phyloP scores from a whole-genome alignment of 2,797 vertebrate species.

The Fistularia commersonii region DNA sequence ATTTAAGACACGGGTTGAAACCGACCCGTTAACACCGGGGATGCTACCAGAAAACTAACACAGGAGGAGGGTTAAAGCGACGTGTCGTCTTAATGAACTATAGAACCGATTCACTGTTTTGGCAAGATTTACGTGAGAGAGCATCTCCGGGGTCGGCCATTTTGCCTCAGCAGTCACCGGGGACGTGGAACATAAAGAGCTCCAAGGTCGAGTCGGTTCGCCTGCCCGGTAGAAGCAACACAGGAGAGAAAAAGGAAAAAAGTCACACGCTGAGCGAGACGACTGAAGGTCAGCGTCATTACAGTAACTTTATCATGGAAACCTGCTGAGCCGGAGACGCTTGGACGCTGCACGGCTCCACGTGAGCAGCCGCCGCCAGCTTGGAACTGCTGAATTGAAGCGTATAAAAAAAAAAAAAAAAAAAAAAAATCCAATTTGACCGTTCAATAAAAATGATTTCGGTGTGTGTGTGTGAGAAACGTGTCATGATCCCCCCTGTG shows the following conservation, averaged over 20 bases:
- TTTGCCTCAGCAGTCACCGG: constrained; percentile 43
- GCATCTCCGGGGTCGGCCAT: constrained; percentile 47
- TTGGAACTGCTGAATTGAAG: no score
- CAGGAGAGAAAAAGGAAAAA: constrained; percentile 20
- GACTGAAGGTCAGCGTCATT: constrained; percentile 55
- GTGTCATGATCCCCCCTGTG: constrained; percentile 20
- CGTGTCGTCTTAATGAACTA: constrained; percentile 61
- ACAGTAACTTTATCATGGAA: not conserved
- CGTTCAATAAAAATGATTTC: no score
- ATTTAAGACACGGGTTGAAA: no score
- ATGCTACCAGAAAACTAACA: no score
- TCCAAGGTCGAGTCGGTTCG: constrained; percentile 55
- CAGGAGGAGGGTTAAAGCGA: no score
- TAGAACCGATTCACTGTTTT: constrained; percentile 30
- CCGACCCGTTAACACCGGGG: no score
- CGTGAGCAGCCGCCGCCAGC: no score
- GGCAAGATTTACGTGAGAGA: constrained; percentile 39
- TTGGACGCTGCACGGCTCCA: no score
- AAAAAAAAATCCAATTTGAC: not conserved
- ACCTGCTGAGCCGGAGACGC: no score
- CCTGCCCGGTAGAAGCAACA: constrained; percentile 21
- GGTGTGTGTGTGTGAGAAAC: no score
- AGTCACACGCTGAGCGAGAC: constrained; percentile 41
- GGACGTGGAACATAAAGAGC: constrained; percentile 64
- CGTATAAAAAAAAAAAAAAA: not conserved